Evolutionary conservation across 92 coral and sea anemone genomes (phyloP).

Genomic region (Epizoanthus rinbou): DNA sequence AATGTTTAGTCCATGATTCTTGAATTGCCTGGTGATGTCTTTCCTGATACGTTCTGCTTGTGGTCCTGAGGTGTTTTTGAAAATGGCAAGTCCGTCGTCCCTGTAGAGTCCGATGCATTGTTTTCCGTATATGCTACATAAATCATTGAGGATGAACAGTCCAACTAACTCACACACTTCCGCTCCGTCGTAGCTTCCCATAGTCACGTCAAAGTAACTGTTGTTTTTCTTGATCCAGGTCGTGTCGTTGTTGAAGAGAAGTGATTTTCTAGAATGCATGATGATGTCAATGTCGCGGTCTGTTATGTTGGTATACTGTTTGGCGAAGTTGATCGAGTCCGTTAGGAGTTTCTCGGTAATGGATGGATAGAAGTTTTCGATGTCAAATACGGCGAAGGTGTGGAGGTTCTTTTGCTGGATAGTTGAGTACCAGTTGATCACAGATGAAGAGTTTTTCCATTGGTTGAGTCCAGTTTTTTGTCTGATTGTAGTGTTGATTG

Average conservation of each 20-base stretch:
- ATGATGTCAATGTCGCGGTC: conserved; percentile 19
- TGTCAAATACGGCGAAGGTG: conserved; percentile 9
- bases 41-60: no score
- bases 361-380: conserved; percentile 29
- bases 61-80: no score
- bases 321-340: conserved; percentile 21
- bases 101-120: background rate
- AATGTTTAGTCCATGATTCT: no score
- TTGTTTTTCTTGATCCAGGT: no score
- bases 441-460: conserved; percentile 30
- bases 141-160: background rate
- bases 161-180: conserved; percentile 20
- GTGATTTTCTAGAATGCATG: conserved; percentile 13
- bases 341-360: conserved; percentile 28
- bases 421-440: conserved; percentile 20
- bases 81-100: background rate
- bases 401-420: conserved; percentile 11
- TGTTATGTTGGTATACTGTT: conserved; percentile 8
- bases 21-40: no score
- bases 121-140: background rate
- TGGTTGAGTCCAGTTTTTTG: conserved; percentile 14
- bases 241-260: no score
- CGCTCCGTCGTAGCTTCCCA: conserved; percentile 2
- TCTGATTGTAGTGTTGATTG: conserved; percentile 11
- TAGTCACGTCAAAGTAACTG: background rate